Evolutionary conservation across 2,797 vertebrate species (phyloP), one percentile per base, ranked within the genome.

Genomic region (Danio choprae): DNA sequence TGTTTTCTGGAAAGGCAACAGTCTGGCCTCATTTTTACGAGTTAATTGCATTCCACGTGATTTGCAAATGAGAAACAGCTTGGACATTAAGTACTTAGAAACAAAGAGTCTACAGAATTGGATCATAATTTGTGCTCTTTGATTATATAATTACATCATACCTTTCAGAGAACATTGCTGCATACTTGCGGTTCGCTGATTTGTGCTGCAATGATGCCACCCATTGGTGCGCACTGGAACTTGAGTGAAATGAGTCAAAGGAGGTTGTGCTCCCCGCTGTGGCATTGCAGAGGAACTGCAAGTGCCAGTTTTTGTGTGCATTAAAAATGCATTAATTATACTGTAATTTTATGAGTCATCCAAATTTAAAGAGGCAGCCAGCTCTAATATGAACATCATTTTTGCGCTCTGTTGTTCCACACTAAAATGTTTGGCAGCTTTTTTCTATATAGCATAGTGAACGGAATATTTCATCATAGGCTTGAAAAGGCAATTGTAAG

Each of bases 81-180:
- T 51, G 65, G 76, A 70, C 46, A 51, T 60, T 60, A 78, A 60
- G 44, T 60, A 69, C 65, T 81, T 63, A 50, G 40, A 64, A 77
- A 81, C 68, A 83, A 83, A 72, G 72, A 64, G 60, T 59, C 72
- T 64, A 60, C 67, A 62, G 74, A 81, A 74, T 60, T 16, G 62
- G 60, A 55, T 60, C 60, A 81, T 43, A 59, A 58, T 81, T 83
- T 68, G 50, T 69, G 63, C 53, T 77, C 70, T 20, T 87, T 87
- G 65, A 83, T 84, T 85, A 87, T 84, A 87, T 87, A 87, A 89
- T 89, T 87, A 89, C 88, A 86, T 89, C 87, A 88, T 87, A 78
- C 60, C 74, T 82, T 84, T 77, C 64, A 51, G 62, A 63, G 44
- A 62, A 74, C 40, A 74, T 63, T 64, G 55, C 83, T 73, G 81